A percentile compares a stretch with the other conserved stretches of the same genome.
phyloP scores from a whole-genome alignment of 2,888 invertebrate species.

The Xylota segnis region DNA sequence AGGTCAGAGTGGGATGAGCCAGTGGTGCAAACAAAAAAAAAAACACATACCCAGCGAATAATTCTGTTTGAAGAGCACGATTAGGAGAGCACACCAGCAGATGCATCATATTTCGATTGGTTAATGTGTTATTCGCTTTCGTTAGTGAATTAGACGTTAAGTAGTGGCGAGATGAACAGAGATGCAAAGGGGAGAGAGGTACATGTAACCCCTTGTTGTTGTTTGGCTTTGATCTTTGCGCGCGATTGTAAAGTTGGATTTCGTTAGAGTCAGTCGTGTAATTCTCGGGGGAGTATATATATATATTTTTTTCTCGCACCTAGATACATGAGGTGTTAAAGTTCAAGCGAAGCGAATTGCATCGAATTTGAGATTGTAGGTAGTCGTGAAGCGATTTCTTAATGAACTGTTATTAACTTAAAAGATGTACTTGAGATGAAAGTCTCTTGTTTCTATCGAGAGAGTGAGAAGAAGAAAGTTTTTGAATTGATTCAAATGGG shows the following conservation, averaged over 20 bases:
- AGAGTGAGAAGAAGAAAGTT: neutral
- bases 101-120: slow-evolving; percentile 65
- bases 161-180: neutral
- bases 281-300: slow-evolving; percentile 16
- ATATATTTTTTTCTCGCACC: slow-evolving; percentile 19
- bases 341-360: slow-evolving; percentile 58
- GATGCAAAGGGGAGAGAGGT: neutral
- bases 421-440: slow-evolving; percentile 30
- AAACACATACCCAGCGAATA: slow-evolving; percentile 12
- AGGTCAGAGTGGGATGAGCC: slow-evolving; percentile 72
- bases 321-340: slow-evolving; percentile 55
- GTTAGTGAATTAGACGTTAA: slow-evolving; percentile 44
- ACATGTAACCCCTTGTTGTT: slow-evolving; percentile 13
- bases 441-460: neutral
- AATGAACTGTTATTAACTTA: slow-evolving; percentile 50
- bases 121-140: slow-evolving; percentile 55
- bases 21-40: slow-evolving; percentile 4
- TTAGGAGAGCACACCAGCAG: slow-evolving; percentile 19
- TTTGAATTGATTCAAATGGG: neutral
- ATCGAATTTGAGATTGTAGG: slow-evolving; percentile 14
- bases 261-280: slow-evolving; percentile 43
- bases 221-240: slow-evolving; percentile 58
- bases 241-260: slow-evolving; percentile 45
- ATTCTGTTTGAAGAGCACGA: slow-evolving; percentile 29
- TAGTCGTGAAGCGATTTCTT: slow-evolving; percentile 28